These are phyloP conservation scores for Scelioninae gen. 2 DNA, from an alignment of 2,888 invertebrate species.

Conservation along the genomic window DNA sequence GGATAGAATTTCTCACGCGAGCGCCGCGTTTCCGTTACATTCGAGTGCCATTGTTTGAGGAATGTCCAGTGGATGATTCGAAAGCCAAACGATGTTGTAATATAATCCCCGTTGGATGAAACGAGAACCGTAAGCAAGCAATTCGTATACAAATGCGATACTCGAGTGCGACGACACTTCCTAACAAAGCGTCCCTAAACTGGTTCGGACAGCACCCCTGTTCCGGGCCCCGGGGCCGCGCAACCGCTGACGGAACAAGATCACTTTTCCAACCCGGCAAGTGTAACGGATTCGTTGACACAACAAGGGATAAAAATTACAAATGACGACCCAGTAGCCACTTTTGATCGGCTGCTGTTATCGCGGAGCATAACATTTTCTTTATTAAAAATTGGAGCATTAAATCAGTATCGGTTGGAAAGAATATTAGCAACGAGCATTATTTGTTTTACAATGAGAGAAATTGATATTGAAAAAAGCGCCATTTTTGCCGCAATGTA, in stretches of 20 bases:
- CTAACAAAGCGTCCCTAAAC: constrained; percentile 70
- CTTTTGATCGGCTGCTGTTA: no score
- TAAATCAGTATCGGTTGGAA: no score
- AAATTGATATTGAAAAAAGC: no score
- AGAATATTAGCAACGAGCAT: no score
- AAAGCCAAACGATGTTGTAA: constrained; percentile 67
- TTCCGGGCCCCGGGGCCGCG: constrained; percentile 61
- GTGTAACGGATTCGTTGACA: constrained; percentile 70
- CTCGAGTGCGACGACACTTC: constrained; percentile 71
- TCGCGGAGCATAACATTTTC: no score
- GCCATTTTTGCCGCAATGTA: no score
- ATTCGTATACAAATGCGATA: constrained; percentile 73
- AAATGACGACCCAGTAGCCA: constrained; percentile 17
- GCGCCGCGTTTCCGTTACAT: constrained; percentile 48
- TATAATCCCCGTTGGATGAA: constrained; percentile 62
- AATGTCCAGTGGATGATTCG: constrained; percentile 48
- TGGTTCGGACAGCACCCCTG: constrained; percentile 67
- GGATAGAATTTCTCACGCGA: constrained; percentile 53
- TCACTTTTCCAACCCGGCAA: constrained; percentile 67
- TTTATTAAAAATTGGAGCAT: no score
- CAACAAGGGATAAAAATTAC: constrained; percentile 48
- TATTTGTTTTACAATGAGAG: no score
- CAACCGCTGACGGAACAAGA: constrained; percentile 63
- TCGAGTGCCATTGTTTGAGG: constrained; percentile 41
- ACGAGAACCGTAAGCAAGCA: constrained; percentile 68